Percentiles rank a stretch among this genome's conserved stretches.
Conservation (phyloP, 35 echinoderm and acorn worm genomes). For the Stichopus chloronotus region DNA sequence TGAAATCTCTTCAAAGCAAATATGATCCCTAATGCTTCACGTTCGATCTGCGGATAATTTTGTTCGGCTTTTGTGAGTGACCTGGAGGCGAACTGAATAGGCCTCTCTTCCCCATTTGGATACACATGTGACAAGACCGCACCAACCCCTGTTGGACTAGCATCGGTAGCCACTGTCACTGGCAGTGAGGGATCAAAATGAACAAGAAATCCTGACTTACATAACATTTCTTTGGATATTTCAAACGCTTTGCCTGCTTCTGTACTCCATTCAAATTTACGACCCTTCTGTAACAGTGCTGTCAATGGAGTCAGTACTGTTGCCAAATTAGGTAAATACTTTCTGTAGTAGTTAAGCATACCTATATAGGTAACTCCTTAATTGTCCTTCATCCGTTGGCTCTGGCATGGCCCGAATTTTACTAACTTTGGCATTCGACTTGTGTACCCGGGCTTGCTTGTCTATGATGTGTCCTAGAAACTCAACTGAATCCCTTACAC, state of each 20-base stretch:
- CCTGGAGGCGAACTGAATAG: constrained; percentile 57
- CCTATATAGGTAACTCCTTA: constrained; percentile 52
- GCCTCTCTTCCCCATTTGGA: constrained; percentile 58
- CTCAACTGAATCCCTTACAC: constrained; percentile 45
- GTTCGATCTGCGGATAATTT: constrained; percentile 56
- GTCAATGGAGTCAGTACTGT: constrained; percentile 17
- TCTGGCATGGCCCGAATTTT: constrained; percentile 38
- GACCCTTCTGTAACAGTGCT: constrained; percentile 30
- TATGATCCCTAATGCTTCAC: constrained; percentile 57
- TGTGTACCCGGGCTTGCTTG: constrained; percentile 55
- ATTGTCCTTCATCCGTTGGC: constrained; percentile 33
- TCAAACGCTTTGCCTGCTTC: constrained; percentile 22
- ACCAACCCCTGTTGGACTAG: constrained; percentile 44
- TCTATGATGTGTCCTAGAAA: constrained; percentile 58
- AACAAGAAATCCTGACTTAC: constrained; percentile 35
- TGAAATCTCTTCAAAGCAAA: constrained; percentile 61
- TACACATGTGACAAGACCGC: constrained; percentile 55
- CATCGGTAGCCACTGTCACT: constrained; percentile 59
- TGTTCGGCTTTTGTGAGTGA: constrained; percentile 41
- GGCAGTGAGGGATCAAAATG: constrained; percentile 52
- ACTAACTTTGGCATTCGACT: constrained; percentile 6
- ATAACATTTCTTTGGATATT: constrained; percentile 23
- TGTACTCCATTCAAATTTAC: constrained; percentile 50
- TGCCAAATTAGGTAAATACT: constrained; percentile 59
- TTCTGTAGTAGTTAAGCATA: constrained; percentile 61